Conservation (phyloP, 2,888 invertebrate species). For the Heliothis peltigera region DNA sequence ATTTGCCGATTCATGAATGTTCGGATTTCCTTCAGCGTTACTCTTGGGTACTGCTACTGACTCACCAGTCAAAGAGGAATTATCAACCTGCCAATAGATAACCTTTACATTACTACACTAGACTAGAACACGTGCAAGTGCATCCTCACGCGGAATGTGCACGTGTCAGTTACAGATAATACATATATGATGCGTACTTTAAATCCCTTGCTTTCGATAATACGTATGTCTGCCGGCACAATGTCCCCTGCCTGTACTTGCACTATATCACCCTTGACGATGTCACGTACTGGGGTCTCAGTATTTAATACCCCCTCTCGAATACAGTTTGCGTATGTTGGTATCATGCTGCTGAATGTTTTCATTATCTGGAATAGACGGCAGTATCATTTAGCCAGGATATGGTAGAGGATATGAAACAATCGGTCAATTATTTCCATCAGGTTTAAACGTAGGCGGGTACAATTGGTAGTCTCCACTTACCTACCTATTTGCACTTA, state of each 20-base stretch:
- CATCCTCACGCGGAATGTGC: conserved; percentile 17
- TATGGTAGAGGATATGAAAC: conserved; percentile 11
- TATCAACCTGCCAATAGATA: conserved; percentile 92
- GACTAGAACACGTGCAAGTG: conserved; percentile 21
- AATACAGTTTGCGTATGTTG: conserved; percentile 96
- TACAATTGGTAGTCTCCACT: conserved; percentile 22
- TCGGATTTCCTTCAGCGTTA: conserved; percentile 96
- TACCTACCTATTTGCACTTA: conserved; percentile 5
- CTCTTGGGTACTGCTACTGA: conserved; percentile 96
- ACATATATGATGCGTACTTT: conserved; percentile 83
- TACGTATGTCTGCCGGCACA: conserved; percentile 98
- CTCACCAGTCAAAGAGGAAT: conserved; percentile 98
- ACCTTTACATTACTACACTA: conserved; percentile 26
- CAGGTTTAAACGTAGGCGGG: conserved; percentile 23
- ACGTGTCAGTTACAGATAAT: conserved; percentile 34
- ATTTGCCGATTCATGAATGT: conserved; percentile 97
- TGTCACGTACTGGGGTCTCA: conserved; percentile 95
- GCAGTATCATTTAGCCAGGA: conserved; percentile 1
- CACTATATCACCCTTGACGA: conserved; percentile 98
- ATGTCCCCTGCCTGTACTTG: conserved; percentile 97
- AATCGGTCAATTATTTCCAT: conserved; percentile 8
- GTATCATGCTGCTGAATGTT: conserved; percentile 99
- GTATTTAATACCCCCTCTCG: conserved; percentile 95
- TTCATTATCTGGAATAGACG: conserved; percentile 96
- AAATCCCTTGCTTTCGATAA: conserved; percentile 98